Percentiles rank a stretch among this genome's conserved stretches.
phyloP scores from a whole-genome alignment of 35 echinoderm and acorn worm genomes.

The Heliocidaris erythrogramma region DNA sequence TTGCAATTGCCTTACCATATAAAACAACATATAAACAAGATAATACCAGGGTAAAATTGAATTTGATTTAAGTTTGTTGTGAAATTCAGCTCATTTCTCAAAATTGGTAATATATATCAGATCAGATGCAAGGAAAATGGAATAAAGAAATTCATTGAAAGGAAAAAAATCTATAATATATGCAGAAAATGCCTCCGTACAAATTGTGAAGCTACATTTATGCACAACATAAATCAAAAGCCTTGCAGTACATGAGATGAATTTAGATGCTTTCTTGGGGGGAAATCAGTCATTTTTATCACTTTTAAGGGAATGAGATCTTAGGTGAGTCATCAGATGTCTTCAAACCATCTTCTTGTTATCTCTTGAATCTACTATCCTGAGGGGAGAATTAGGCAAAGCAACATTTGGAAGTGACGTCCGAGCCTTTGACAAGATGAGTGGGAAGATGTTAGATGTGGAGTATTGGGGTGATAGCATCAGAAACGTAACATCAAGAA shows the following conservation, averaged over 20 bases:
- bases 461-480: not conserved
- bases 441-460: too few relatives aligned
- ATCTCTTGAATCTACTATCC: not conserved
- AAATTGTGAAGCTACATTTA: too few relatives aligned
- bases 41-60: too few relatives aligned
- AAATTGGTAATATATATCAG: not conserved
- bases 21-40: too few relatives aligned
- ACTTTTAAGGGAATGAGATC: not conserved
- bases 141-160: too few relatives aligned
- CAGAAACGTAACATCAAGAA: not conserved
- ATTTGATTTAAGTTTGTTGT: too few relatives aligned
- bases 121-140: too few relatives aligned
- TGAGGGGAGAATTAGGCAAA: constrained; percentile 8
- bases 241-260: not conserved
- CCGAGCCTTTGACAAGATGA: not conserved
- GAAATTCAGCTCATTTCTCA: not conserved
- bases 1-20: too few relatives aligned
- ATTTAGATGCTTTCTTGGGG: not conserved
- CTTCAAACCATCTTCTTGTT: not conserved
- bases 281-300: not conserved
- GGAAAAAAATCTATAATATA: too few relatives aligned
- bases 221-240: not conserved
- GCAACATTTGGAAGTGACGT: not conserved
- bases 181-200: too few relatives aligned
- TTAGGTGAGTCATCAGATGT: not conserved